Conservation (phyloP, 2,888 invertebrate species). For the Oxytorus armatus region DNA sequence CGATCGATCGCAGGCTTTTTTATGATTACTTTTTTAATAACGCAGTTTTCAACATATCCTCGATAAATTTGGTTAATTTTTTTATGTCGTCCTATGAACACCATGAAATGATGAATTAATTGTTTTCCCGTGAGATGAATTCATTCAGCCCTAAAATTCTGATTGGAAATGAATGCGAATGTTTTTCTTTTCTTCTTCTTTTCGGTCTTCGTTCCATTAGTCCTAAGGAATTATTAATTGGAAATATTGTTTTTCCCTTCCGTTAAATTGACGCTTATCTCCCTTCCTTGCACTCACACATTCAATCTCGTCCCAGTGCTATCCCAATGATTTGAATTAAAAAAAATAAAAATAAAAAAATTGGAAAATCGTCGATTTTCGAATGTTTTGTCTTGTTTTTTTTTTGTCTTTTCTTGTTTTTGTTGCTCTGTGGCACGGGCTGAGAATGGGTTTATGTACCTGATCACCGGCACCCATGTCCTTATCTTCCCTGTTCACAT, state of each 20-base stretch:
- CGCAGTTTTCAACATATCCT: slow-evolving; percentile 14
- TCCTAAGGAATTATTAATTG: slow-evolving; percentile 17
- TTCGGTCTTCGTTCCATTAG: no score
- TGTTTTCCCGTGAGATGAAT: slow-evolving; percentile 47
- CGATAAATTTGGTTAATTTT: slow-evolving; percentile 13
- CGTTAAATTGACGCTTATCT: no score
- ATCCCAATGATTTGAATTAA: slow-evolving; percentile 5
- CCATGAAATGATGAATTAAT: slow-evolving; percentile 40
- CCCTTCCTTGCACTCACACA: slow-evolving; percentile 46
- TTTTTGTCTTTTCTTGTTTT: slow-evolving; percentile 72
- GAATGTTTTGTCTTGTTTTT: slow-evolving; percentile 41
- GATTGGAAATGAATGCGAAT: no score
- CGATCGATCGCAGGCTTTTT: slow-evolving; percentile 15
- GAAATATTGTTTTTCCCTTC: slow-evolving; percentile 15
- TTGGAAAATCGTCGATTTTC: slow-evolving; percentile 2
- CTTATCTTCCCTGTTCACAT: slow-evolving; percentile 93
- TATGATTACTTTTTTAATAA: not conserved
- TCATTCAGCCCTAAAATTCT: slow-evolving; percentile 45
- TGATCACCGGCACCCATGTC: slow-evolving; percentile 99
- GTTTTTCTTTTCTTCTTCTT: no score
- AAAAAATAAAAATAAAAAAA: not conserved
- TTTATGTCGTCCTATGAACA: slow-evolving; percentile 5
- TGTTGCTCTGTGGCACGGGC: slow-evolving; percentile 83
- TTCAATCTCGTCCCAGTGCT: slow-evolving; percentile 10
- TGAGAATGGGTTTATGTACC: slow-evolving; percentile 87